phyloP scores from a whole-genome alignment of 2,888 invertebrate genomes.

The Perizoma affinitatum region DNA sequence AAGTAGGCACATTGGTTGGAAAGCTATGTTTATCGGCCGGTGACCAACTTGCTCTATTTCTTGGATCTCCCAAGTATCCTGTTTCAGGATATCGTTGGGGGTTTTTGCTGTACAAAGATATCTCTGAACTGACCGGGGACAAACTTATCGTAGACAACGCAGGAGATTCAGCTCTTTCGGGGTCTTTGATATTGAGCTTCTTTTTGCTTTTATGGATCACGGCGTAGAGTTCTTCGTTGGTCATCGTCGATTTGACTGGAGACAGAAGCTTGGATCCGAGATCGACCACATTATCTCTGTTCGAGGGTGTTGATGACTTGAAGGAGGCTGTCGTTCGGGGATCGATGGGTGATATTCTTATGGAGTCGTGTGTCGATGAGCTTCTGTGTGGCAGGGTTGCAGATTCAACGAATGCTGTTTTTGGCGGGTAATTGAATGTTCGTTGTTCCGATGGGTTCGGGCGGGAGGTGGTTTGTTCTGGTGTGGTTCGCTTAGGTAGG shows the following conservation, averaged over 20 bases:
- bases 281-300: conserved; percentile 77
- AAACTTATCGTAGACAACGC: conserved; percentile 73
- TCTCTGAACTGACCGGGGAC: conserved; percentile 80
- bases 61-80: conserved; percentile 84
- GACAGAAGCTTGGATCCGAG: conserved; percentile 82
- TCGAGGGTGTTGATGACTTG: conserved; percentile 88
- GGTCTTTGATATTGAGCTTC: conserved; percentile 87
- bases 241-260: conserved; percentile 89
- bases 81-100: conserved; percentile 83
- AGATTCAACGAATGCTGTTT: conserved; percentile 42
- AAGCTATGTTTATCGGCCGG: conserved; percentile 75
- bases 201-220: conserved; percentile 91
- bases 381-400: conserved; percentile 41
- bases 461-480: conserved; percentile 48
- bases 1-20: conserved; percentile 48
- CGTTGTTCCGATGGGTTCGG: conserved; percentile 43
- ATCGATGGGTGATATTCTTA: conserved; percentile 88
- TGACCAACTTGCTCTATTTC: conserved; percentile 87
- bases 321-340: conserved; percentile 85
- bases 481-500: conserved; percentile 71
- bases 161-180: conserved; percentile 78
- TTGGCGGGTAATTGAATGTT: conserved; percentile 51
- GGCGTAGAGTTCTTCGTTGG: conserved; percentile 90
- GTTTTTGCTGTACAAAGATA: conserved; percentile 69
- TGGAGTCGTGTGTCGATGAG: conserved; percentile 63